Evolutionary conservation across 2,888 invertebrate species (phyloP), one percentile per base, ranked within the genome.

Genomic region (Dicycla oo): DNA sequence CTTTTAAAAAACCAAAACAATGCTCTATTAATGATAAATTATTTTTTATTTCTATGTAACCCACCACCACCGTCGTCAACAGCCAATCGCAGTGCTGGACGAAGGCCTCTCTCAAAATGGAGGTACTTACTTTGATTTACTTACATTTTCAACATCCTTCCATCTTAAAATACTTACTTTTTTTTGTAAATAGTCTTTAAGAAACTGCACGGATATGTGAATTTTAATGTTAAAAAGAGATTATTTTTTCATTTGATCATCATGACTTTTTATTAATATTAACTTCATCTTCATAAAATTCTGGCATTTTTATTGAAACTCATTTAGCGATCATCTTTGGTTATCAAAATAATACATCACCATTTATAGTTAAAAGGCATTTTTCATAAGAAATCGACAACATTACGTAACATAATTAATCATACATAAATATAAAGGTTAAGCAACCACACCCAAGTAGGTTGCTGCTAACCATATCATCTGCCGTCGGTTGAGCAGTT

Each of bases 21-120:
- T 49, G 62, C 62, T 62, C 62, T 49, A 62, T 62, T 49, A 62
- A 51, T 68, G n/a, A 34, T 54, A 56, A 54, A 40, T 69, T 77
- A 62, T 80, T 81, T n/a, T 80, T 80, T 80, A 80, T 80, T 80
- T 80, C 82, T 80, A 80, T 80, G 80, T 80, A 80, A 82, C 43
- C 10, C 67, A 72, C 47, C 80, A 73, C 51, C 53, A 67, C n/a
- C 70, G 60, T 72, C 64, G 67, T 53, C 78, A 20, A 49, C 81
- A 82, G 80, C 69, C 63, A 69, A 53, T 67, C 49, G 82, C 82
- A 53, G 78, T 75, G 69, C 77, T 77, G 69, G 53, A 64, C 78
- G 54, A 67, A 76, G 47, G 45, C 79, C 70, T 79, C 79, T 81
- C 58, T 67, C 73, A 67, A 45, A 73, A 80, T 80, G 80, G 80